Evolutionary conservation across 2,113 vertebrate genomes (phyloP).

Genomic region (Cottus gobio): DNA sequence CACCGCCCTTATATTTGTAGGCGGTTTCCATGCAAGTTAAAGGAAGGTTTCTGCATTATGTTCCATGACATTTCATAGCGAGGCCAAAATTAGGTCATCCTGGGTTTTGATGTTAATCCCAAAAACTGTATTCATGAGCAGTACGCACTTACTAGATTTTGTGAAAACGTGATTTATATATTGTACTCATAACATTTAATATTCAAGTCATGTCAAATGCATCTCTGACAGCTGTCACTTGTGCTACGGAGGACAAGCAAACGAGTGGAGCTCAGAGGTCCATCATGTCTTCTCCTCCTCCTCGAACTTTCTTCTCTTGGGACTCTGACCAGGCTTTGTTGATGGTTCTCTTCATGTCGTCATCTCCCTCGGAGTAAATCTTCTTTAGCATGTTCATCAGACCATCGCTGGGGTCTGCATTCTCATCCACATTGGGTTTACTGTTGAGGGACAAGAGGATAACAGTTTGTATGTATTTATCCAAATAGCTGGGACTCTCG

Average conservation of each 20-base stretch:
- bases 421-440: constrained; percentile 86
- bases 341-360: constrained; percentile 98
- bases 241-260: constrained; percentile 14
- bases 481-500: background rate
- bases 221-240: constrained; percentile 8
- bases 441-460: constrained; percentile 70
- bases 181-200: constrained; percentile 9
- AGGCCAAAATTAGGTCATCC: constrained; percentile 5
- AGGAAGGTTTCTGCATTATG: background rate
- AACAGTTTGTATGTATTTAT: background rate
- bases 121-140: background rate
- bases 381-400: constrained; percentile 97
- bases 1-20: background rate
- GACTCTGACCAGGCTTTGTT: constrained; percentile 98
- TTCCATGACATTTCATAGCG: constrained; percentile 11
- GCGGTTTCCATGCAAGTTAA: background rate
- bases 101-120: background rate
- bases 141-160: background rate
- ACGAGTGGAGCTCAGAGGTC: constrained; percentile 83
- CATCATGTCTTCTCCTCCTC: constrained; percentile 85
- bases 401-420: constrained; percentile 92
- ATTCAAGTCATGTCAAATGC: constrained; percentile 33
- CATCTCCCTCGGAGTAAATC: constrained; percentile 96
- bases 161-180: constrained; percentile 5
- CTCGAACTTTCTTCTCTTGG: constrained; percentile 93